These are phyloP conservation scores for Hiodon tergisus DNA, from an alignment of 2,113 vertebrate genomes.

Conservation along the genomic window DNA sequence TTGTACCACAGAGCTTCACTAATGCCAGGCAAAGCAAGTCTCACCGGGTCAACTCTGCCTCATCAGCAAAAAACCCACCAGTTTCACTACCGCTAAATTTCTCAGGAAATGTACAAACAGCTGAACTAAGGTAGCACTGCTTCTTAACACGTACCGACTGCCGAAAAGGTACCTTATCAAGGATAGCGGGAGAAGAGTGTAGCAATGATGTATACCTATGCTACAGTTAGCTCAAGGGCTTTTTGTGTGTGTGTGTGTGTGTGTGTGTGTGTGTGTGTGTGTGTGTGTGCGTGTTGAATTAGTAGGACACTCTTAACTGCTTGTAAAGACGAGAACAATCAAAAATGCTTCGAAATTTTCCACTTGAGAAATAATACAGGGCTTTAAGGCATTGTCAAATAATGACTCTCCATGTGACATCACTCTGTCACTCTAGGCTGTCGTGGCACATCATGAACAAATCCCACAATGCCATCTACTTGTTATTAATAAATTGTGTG, in stretches of 20 bases:
- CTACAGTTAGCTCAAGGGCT: neutral
- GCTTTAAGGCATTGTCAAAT: conserved; percentile 12
- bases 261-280: neutral
- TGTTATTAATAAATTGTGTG: neutral
- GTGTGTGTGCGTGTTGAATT: too few species aligned
- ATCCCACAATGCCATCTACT: neutral
- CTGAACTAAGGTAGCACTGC: conserved; percentile 30
- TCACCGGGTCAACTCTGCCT: conserved; percentile 30
- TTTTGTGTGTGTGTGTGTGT: conserved; percentile 17
- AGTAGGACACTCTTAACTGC: too few species aligned
- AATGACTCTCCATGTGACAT: neutral
- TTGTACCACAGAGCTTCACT: conserved; percentile 18
- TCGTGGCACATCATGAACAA: neutral
- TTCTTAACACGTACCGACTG: conserved; percentile 24
- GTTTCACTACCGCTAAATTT: conserved; percentile 59
- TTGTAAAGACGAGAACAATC: neutral
- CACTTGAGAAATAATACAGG: conserved; percentile 20
- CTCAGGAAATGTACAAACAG: conserved; percentile 52
- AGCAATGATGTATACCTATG: conserved; percentile 36
- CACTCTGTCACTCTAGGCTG: neutral
- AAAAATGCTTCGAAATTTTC: conserved; percentile 17
- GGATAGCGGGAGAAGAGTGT: conserved; percentile 21
- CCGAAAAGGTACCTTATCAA: conserved; percentile 28
- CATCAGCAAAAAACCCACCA: conserved; percentile 45
- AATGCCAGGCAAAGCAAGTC: conserved; percentile 39